Conservation (phyloP, 2,888 invertebrate species). For the Scaptodrosophila latifasciaeformis region DNA sequence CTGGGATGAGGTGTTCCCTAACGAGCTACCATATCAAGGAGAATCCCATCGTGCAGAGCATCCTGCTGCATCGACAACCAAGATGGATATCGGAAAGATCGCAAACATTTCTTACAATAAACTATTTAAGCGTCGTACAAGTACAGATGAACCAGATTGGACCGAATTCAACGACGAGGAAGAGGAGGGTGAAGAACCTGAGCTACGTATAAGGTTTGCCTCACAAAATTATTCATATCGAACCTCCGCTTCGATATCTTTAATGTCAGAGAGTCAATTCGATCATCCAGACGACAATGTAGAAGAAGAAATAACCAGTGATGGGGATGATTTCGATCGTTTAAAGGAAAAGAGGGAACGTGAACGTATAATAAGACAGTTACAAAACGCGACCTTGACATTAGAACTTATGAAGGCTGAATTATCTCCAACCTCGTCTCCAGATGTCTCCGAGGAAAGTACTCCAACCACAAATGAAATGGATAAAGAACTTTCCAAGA, state of each 20-base stretch:
- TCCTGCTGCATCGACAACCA: slow-evolving; percentile 89
- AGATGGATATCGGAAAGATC: slow-evolving; percentile 77
- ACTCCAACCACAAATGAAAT: too few species aligned
- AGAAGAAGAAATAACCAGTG: slow-evolving; percentile 22
- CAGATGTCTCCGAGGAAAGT: background rate
- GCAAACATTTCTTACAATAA: background rate
- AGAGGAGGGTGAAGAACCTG: background rate
- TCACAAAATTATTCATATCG: slow-evolving; percentile 22
- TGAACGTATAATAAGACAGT: slow-evolving; percentile 78
- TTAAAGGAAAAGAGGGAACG: slow-evolving; percentile 81
- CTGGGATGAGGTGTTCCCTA: slow-evolving; percentile 91
- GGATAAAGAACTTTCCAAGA: too few species aligned
- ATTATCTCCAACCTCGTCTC: slow-evolving; percentile 11
- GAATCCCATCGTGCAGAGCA: slow-evolving; percentile 86
- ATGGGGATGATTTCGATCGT: slow-evolving; percentile 81
- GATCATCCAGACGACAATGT: slow-evolving; percentile 8
- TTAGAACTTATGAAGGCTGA: slow-evolving; percentile 48
- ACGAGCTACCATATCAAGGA: slow-evolving; percentile 85
- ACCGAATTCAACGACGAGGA: slow-evolving; percentile 35
- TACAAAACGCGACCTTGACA: slow-evolving; percentile 71
- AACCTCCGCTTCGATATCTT: slow-evolving; percentile 36
- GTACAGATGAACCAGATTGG: slow-evolving; percentile 21
- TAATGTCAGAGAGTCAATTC: background rate
- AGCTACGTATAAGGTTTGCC: slow-evolving; percentile 42
- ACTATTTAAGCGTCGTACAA: background rate